Evolutionary conservation across 2,113 vertebrate species (phyloP), one percentile per base, ranked within the genome.

Genomic region (Sapayoa aenigma): DNA sequence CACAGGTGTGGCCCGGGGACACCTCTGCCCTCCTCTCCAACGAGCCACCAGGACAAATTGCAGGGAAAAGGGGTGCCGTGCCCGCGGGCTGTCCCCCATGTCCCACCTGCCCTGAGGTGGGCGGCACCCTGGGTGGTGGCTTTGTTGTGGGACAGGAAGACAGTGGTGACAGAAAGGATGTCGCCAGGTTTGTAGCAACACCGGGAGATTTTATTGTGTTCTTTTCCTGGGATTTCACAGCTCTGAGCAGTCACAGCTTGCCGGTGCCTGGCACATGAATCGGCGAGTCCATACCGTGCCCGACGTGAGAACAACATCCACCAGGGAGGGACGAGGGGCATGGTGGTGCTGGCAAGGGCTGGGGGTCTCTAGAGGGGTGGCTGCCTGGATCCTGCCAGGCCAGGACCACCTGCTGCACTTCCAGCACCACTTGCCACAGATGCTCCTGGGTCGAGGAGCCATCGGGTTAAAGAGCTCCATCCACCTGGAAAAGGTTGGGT

Each of bases 161-260:
- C 0, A 5, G 4, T 1, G 67, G 18, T 0, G 8, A 46, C 28
- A 23, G 15, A n/a, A 46, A 2, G 11, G 35, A 14, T 2, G 18
- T 12, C n/a, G 37, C 63, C 39, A 15, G 56, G 8, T n/a, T 84
- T 6, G 35, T 21, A 20, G 17, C 7, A 1, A 10, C 69, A 19
- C 46, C 0, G 1, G 20, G 28, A n/a, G 4, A 9, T 30, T 44
- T 1, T 14, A 1, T 37, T 84, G 66, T 31, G 17, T 68, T 76
- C 0, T 44, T 20, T 12, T 30, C 5, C 56, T 15, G 9, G 52
- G 27, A 5, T 82, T 68, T 72, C 49, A 56, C 76, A 46, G 46
- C 27, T 23, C n/a, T 5, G 73, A 47, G 65, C 16, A 4, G 3
- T 37, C 92, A 13, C 55, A n/a, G 74, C 42, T 30, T 33, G n/a